Evolutionary conservation across 1,140 invertebrate genomes (phyloP), one percentile per base, ranked within the genome.

Genomic region (Drosophila nasuta): DNA sequence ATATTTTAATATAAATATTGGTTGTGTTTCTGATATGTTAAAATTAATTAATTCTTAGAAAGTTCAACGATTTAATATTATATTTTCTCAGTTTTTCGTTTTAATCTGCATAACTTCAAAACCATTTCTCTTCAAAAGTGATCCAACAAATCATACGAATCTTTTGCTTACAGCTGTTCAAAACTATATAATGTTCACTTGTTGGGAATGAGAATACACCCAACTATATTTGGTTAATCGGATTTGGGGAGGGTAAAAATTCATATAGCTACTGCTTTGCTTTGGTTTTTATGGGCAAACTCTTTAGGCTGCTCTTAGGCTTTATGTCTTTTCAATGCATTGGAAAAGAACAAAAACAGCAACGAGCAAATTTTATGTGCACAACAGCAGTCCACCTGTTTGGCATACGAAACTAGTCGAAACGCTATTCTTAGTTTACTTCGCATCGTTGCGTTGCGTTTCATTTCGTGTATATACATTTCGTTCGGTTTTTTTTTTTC

Each of bases 271-370:
- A 41, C 20, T 17, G 52, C n/a, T 69, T 56, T 49, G n/a, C 10
- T 60, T 33, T 64, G 17, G 1, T 49, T 20, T 45, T 82, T 74
- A 72, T 75, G 70, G 41, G 33, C 60, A 45, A 52, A 85, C 68
- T 62, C 60, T 67, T 63, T 52, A 57, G 75, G 56, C 58, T 57
- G 73, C 71, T 73, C 59, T 74, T 82, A 41, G 79, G 79, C 82
- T 82, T 87, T 82, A 87, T 82, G 65, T 28, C 30, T 87, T 82
- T 87, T 74, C 69, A 79, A 87, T 88, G 71, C 74, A 80, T 80
- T 82, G 63, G 33, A 43, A 38, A 51, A 60, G 54, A 59, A 68
- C 7, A 59, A 52, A 33, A 64, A 48, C 59, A 45, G 63, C 72
- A 78, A 72, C 67, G 67, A 56, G 73, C 65, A 68, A 81, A 74